Conservation (phyloP, 2,797 vertebrate species). For the Enteromius mattozi region DNA sequence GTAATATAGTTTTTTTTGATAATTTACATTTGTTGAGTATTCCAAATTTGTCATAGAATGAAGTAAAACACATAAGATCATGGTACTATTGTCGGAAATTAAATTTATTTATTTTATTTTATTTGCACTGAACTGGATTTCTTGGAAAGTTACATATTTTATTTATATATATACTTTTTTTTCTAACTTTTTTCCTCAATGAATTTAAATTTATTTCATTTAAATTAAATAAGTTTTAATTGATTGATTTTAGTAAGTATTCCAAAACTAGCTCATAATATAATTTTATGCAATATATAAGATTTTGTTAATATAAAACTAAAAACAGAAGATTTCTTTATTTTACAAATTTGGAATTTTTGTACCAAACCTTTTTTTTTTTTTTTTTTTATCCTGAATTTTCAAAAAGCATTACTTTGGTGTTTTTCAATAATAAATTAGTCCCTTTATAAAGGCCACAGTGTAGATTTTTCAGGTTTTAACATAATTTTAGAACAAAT, state of each 20-base stretch:
- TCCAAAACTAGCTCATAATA: neutral
- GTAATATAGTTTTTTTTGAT: neutral
- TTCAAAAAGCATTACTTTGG: neutral
- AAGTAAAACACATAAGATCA: neutral
- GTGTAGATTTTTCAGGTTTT: neutral
- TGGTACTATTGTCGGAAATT: neutral
- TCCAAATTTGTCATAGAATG: neutral
- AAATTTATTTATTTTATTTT: neutral
- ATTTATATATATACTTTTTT: neutral
- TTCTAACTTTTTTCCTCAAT: neutral
- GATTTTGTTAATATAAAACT: neutral
- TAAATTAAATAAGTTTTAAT: neutral
- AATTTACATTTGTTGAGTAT: neutral
- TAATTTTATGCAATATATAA: neutral
- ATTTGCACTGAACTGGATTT: neutral
- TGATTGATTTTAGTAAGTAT: neutral
- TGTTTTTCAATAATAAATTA: neutral
- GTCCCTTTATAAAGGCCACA: neutral
- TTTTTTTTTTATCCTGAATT: no score
- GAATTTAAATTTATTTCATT: neutral
- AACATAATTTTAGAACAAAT: neutral
- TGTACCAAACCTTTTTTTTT: no score
- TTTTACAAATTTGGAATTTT: neutral
- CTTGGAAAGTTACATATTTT: neutral
- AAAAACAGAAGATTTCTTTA: neutral